Percentiles rank a stretch among this genome's conserved stretches.
Conservation (phyloP, 2,888 invertebrate species). For the Saturnia japonica region DNA sequence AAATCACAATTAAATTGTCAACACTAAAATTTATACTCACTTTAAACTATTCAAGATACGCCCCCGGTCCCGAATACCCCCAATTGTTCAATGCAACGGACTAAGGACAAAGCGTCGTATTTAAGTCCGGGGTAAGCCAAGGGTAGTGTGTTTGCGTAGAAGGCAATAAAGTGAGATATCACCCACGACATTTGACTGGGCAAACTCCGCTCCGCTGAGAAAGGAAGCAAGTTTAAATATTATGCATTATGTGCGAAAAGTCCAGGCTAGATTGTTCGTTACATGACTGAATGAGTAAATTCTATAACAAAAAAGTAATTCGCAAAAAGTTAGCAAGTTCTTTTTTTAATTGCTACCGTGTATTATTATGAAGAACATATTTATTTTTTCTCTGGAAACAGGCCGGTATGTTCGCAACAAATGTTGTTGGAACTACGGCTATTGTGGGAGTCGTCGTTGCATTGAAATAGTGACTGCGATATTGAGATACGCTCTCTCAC, state of each 20-base stretch:
- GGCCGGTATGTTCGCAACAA: background rate
- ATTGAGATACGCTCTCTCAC: background rate
- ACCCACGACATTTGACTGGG: constrained; percentile 71
- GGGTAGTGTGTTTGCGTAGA: constrained; percentile 71
- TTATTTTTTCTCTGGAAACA: background rate
- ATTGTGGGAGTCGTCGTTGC: background rate
- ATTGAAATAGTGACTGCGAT: background rate
- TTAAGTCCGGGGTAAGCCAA: constrained; percentile 55
- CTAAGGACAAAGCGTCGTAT: constrained; percentile 29
- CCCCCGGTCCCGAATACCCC: constrained; percentile 22
- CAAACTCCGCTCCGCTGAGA: constrained; percentile 53
- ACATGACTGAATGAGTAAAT: constrained; percentile 24
- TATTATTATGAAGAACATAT: background rate
- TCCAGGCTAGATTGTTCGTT: constrained; percentile 27
- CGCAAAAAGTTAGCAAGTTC: background rate
- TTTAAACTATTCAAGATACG: constrained; percentile 36
- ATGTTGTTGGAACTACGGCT: background rate
- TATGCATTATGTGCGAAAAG: constrained; percentile 15
- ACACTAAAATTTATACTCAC: constrained; percentile 32
- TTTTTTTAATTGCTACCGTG: background rate
- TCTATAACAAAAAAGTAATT: background rate
- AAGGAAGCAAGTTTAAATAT: constrained; percentile 29
- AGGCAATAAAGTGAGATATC: constrained; percentile 75
- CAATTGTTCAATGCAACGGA: constrained; percentile 25
- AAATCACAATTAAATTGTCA: constrained; percentile 26